Evolutionary conservation across 2,888 invertebrate genomes (phyloP).

Genomic region (Leptarthrus brevirostris): DNA sequence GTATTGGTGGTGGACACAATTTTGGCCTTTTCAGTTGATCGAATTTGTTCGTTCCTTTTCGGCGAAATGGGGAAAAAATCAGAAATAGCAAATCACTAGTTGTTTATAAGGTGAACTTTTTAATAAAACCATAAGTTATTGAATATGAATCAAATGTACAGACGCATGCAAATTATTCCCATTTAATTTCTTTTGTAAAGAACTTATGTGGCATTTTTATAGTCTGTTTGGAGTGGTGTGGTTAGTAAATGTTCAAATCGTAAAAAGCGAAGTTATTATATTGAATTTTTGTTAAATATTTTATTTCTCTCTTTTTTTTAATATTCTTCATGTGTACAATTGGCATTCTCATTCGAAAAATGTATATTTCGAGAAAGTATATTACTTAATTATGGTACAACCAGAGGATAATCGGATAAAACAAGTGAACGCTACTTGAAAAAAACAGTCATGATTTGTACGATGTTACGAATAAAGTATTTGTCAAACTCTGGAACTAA

Average conservation of each 20-base stretch:
- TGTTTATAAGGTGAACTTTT: constrained; percentile 3
- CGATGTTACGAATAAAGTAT: too few relatives aligned
- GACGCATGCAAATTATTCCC: constrained; percentile 38
- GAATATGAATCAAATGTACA: constrained; percentile 24
- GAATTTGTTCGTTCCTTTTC: constrained; percentile 85
- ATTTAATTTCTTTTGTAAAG: constrained; percentile 43
- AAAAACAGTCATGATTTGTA: too few relatives aligned
- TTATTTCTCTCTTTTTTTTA: too few relatives aligned
- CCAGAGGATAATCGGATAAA: too few relatives aligned
- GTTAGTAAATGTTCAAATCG: constrained; percentile 20
- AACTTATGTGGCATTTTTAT: constrained; percentile 18
- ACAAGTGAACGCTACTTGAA: too few relatives aligned
- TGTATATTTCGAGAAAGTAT: too few relatives aligned
- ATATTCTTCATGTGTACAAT: too few relatives aligned
- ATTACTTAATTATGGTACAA: too few relatives aligned
- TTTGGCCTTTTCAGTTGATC: constrained; percentile 87
- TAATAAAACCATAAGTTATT: constrained; percentile 16
- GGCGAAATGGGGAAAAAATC: constrained; percentile 78
- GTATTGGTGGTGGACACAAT: constrained; percentile 88
- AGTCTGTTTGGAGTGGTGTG: constrained; percentile 38
- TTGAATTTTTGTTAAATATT: too few relatives aligned
- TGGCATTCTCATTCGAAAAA: too few relatives aligned
- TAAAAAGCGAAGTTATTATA: not conserved
- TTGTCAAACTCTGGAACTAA: too few relatives aligned
- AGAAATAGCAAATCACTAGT: constrained; percentile 15